Evolutionary conservation across 1,140 invertebrate genomes (phyloP), one percentile per base, ranked within the genome.

Genomic region (Brachionus rubens): DNA sequence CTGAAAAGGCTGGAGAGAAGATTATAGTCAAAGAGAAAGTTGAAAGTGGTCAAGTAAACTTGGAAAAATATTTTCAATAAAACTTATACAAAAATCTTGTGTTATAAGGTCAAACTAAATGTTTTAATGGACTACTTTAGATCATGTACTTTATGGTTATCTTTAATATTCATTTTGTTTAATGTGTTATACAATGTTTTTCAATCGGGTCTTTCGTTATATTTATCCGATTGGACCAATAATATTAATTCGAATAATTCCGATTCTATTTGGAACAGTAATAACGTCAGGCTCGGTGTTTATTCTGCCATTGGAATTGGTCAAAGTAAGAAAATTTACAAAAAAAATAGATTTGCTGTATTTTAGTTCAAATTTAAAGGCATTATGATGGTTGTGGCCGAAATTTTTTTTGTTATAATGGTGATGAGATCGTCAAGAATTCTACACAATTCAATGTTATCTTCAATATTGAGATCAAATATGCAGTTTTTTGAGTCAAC

Each of bases 401-500:
- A 72, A 33, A 21, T 54, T 36, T 12, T 41, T 33, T 72, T 30
- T 50, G n/a, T 72, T 14, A 72, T 36, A 72, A 50, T 54, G 68
- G 46, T 72, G 2, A 33, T 72, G 68, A 48, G 46, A 50, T 72
- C 68, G 19, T 36, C 68, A n/a, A 48, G 68, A 50, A 50, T 43
- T 41, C 16, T 76, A 9, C 62, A 76, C 50, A 47, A 24, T 16
- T 28, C 19, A 41, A 30, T 76, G 56, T 47, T 65, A 19, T 43
- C 26, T 52, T 68, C 78, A n/a, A 67, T 87, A 96, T 80, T 84
- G 96, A 81, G 88, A 88, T 81, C 87, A 89, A 86, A 86, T 0
- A 82, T 88, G 81, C 76, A 79, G 0, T 90, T 91, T 87, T 95
- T 91, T 88, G 86, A 92, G 80, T 86, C 87, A 5, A 93, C 91